These are phyloP conservation scores for Trichogramma dendrolimi DNA, from an alignment of 2,888 invertebrate species.

Conservation along the genomic window DNA sequence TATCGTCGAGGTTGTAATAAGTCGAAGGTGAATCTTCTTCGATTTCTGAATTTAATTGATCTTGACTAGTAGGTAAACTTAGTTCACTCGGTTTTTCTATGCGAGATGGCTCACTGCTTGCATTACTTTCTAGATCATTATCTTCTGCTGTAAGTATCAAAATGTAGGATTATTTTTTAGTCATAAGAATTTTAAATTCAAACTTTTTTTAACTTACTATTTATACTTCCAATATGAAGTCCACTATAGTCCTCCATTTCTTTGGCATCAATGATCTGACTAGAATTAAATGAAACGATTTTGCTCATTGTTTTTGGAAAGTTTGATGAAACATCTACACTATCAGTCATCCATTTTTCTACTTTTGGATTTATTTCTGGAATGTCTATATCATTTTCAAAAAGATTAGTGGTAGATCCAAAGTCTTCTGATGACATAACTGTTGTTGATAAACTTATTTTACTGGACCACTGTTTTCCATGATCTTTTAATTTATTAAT, in stretches of 20 bases:
- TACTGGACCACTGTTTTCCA: constrained; percentile 33
- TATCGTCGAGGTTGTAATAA: constrained; percentile 37
- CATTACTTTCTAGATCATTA: constrained; percentile 41
- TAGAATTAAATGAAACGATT: constrained; percentile 24
- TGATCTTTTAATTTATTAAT: constrained; percentile 35
- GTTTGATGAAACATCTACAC: constrained; percentile 30
- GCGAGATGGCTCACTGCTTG: constrained; percentile 38
- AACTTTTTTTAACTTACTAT: constrained; percentile 37
- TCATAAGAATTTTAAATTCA: background rate
- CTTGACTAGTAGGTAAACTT: constrained; percentile 5
- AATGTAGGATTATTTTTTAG: constrained; percentile 4
- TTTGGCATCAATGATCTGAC: constrained; percentile 36
- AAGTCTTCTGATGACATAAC: constrained; percentile 36
- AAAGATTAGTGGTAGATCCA: constrained; percentile 36
- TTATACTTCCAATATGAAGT: constrained; percentile 38
- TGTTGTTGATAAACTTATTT: constrained; percentile 38
- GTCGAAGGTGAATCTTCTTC: constrained; percentile 24
- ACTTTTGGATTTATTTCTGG: constrained; percentile 42
- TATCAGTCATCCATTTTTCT: constrained; percentile 43
- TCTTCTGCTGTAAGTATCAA: constrained; percentile 36
- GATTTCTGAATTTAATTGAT: background rate
- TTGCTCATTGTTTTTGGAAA: constrained; percentile 27
- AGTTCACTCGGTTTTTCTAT: constrained; percentile 27
- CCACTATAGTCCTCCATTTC: constrained; percentile 40
- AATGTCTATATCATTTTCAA: constrained; percentile 38